phyloP scores from a whole-genome alignment of 2,797 vertebrate genomes.

The Phoebastria nigripes region DNA sequence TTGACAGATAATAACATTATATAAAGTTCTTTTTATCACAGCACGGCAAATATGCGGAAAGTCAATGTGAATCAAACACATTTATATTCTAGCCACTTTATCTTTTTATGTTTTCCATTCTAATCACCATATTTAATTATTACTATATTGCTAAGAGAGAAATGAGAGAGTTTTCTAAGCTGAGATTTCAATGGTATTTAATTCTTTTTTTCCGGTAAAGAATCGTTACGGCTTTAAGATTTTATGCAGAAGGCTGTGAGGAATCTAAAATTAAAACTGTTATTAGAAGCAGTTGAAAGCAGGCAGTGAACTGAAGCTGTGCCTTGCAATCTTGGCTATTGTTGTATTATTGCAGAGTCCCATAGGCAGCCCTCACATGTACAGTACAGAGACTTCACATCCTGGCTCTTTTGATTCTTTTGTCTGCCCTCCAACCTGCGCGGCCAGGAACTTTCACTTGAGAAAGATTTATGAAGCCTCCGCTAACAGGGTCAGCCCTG shows the following conservation, averaged over 20 bases:
- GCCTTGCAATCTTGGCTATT: slow-evolving; percentile 81
- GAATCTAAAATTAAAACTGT: slow-evolving; percentile 70
- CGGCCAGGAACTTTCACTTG: slow-evolving; percentile 87
- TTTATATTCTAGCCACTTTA: background rate
- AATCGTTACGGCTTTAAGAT: background rate
- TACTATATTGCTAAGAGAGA: background rate
- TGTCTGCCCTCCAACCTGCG: slow-evolving; percentile 85
- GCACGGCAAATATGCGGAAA: background rate
- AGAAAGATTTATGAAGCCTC: slow-evolving; percentile 91
- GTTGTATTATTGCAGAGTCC: slow-evolving; percentile 90
- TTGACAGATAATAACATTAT: background rate
- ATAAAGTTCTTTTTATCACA: background rate
- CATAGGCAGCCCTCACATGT: slow-evolving; percentile 79
- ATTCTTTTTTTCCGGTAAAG: background rate
- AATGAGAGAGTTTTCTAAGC: background rate
- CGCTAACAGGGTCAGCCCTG: slow-evolving; percentile 79
- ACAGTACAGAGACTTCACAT: slow-evolving; percentile 82
- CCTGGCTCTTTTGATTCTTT: slow-evolving; percentile 88
- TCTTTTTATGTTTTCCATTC: background rate
- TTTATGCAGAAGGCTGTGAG: slow-evolving; percentile 45
- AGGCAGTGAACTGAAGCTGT: slow-evolving; percentile 72
- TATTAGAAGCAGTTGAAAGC: slow-evolving; percentile 74
- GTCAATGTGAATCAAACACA: background rate
- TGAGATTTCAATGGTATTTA: background rate
- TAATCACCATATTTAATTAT: background rate